A percentile compares a stretch with the other conserved stretches of the same genome.
phyloP scores from a whole-genome alignment of 2,113 vertebrate species.

The Eulemur macaco region DNA sequence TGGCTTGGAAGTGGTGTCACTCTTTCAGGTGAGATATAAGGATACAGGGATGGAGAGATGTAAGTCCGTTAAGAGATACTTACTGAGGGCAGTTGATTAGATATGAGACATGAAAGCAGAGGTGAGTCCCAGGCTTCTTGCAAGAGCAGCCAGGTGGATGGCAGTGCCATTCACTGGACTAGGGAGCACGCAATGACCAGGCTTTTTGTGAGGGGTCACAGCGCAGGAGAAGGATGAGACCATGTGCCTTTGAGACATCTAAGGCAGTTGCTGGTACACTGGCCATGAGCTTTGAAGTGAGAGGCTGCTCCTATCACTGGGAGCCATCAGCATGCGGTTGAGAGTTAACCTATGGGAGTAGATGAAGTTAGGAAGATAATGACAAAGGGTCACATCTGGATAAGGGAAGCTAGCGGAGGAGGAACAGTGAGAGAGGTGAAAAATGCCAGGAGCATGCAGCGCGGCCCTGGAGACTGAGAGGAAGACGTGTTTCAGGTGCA shows the following conservation, averaged over 20 bases:
- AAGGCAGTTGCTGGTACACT: not conserved
- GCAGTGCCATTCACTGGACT: not conserved
- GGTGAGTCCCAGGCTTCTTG: not conserved
- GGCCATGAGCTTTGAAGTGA: not conserved
- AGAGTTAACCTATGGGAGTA: not conserved
- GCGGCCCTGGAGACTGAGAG: not conserved
- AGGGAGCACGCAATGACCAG: not conserved
- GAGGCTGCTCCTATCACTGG: not conserved
- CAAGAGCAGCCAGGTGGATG: not conserved
- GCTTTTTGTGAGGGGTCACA: not conserved
- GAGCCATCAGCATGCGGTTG: not conserved
- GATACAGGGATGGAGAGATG: not conserved
- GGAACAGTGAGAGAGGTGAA: not conserved
- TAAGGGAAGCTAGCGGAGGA: not conserved
- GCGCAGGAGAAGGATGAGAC: not conserved
- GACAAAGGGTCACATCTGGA: not conserved
- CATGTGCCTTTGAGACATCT: not conserved
- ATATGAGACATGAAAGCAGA: not conserved
- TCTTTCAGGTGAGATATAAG: not conserved
- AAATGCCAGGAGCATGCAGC: not conserved
- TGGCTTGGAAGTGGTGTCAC: not conserved
- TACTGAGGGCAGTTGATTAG: not conserved
- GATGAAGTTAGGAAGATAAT: not conserved
- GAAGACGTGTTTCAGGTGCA: not conserved
- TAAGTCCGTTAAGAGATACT: not conserved